A percentile compares a stretch with the other conserved stretches of the same genome.
phyloP scores from a whole-genome alignment of 1,140 invertebrate species.

The Monochamus saltuarius region DNA sequence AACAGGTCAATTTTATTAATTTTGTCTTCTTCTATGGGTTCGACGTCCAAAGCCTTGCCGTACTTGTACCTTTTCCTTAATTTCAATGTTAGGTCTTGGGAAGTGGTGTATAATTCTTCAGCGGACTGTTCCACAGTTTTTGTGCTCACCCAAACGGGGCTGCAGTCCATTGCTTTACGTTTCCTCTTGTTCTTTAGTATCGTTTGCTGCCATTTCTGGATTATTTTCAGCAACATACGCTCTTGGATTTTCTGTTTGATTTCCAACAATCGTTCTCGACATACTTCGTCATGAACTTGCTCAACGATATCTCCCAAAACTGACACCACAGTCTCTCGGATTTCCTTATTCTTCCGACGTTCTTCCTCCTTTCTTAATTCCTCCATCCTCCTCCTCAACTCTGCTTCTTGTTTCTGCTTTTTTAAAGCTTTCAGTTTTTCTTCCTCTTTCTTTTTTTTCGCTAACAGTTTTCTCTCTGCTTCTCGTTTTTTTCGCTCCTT shows the following conservation, averaged over 20 bases:
- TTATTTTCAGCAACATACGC: constrained; percentile 51
- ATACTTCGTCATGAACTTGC: constrained; percentile 25
- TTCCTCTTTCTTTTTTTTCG: constrained; percentile 47
- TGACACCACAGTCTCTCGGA: constrained; percentile 27
- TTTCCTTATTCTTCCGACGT: constrained; percentile 31
- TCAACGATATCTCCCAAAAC: constrained; percentile 44
- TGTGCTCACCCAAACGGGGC: constrained; percentile 62
- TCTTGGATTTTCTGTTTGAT: constrained; percentile 49
- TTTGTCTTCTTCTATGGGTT: constrained; percentile 46
- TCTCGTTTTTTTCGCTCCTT: constrained; percentile 48
- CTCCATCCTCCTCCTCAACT: constrained; percentile 21
- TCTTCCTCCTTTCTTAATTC: constrained; percentile 30
- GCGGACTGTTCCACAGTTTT: constrained; percentile 57
- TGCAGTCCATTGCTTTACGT: constrained; percentile 58
- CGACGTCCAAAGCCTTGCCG: constrained; percentile 52
- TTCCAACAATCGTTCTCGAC: constrained; percentile 50
- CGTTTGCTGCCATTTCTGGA: constrained; percentile 55
- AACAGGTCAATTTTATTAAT: constrained; percentile 53
- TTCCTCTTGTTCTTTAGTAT: constrained; percentile 45
- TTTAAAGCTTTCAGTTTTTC: constrained; percentile 47
- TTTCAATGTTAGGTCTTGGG: constrained; percentile 56
- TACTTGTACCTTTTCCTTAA: constrained; percentile 59
- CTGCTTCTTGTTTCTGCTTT: constrained; percentile 25
- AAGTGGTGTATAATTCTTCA: constrained; percentile 51
- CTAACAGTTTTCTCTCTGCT: constrained; percentile 48